Percentiles rank a stretch among this genome's conserved stretches.
Evolutionary conservation across 1,140 invertebrate genomes (phyloP).

Genomic region (Atta cephalotes): DNA sequence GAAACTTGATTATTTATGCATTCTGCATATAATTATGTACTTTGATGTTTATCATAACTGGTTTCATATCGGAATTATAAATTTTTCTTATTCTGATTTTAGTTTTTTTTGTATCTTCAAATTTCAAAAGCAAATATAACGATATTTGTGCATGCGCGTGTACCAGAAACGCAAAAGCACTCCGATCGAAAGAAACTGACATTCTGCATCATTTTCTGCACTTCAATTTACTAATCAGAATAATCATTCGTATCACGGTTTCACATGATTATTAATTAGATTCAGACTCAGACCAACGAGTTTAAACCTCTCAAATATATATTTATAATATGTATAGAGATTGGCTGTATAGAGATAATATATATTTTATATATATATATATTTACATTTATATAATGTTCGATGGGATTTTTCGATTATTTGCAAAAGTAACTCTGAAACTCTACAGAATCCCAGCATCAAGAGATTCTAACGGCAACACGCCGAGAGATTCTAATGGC

Average conservation of each 20-base stretch:
- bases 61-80: background rate
- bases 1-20: background rate
- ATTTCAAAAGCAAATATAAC: background rate
- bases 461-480: constrained; percentile 12
- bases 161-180: constrained; percentile 22
- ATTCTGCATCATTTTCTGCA: background rate
- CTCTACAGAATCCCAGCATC: constrained; percentile 80
- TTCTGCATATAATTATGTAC: background rate
- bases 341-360: constrained; percentile 20
- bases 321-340: constrained; percentile 65
- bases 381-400: constrained; percentile 78
- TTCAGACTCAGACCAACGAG: constrained; percentile 52
- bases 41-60: background rate
- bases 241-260: constrained; percentile 14
- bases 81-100: background rate
- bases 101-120: background rate
- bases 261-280: constrained; percentile 45
- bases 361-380: constrained; percentile 27
- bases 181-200: constrained; percentile 45
- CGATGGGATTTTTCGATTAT: constrained; percentile 81
- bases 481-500: constrained; percentile 80
- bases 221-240: constrained; percentile 5
- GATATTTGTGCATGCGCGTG: background rate
- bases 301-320: constrained; percentile 50
- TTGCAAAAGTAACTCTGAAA: constrained; percentile 86